Base-by-base conservation (phyloP, 2,888 invertebrate species). In the Falcaria lacertinaria region DNA sequence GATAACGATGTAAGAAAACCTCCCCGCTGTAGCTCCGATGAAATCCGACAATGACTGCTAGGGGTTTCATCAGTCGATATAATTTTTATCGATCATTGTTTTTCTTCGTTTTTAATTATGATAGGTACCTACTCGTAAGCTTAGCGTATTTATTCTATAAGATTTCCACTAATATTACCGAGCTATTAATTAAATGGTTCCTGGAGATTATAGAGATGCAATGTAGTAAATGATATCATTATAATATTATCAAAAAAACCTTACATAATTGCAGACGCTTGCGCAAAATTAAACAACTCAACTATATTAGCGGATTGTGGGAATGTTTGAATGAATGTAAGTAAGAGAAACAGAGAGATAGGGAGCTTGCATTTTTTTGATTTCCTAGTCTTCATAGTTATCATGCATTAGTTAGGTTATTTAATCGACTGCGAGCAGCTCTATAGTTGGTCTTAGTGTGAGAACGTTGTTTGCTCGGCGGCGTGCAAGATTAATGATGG, bases 401-500 rank as follows among this genome's bases (percentile, higher is more conserved):
- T 66, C 69, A 60, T 54, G 47, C 63, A 57, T 70, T 71, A 70
- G 65, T 70, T 74, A 71, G 65, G 69, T 62, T 63, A 69, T 52
- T 69, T 72, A 74, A 76, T 75, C 76, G 76, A 74, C 71, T 69
- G 47, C 52, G 61, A 53, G 52, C 75, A 78, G 73, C 78, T 60
- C 74, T 76, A 75, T 75, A 80, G 64, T 76, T 68, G 61, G 63
- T 63, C 63, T 56, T 55, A 53, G 45, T 52, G 61, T 60, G 63
- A 65, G 67, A 64, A 56, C 64, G 69, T 68, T 79, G 84, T 82
- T 82, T 82, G 77, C 75, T 73, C 70, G 61, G 54, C 52, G 54
- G 62, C 74, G 70, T 74, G 69, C 68, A 87, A 88, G 87, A 88
- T 88, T 88, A 88, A 88, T 86, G 83, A 79, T 78, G 64, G 65